Evolutionary conservation across 2,888 invertebrate species (phyloP).

Genomic region (Campaea margaritaria): DNA sequence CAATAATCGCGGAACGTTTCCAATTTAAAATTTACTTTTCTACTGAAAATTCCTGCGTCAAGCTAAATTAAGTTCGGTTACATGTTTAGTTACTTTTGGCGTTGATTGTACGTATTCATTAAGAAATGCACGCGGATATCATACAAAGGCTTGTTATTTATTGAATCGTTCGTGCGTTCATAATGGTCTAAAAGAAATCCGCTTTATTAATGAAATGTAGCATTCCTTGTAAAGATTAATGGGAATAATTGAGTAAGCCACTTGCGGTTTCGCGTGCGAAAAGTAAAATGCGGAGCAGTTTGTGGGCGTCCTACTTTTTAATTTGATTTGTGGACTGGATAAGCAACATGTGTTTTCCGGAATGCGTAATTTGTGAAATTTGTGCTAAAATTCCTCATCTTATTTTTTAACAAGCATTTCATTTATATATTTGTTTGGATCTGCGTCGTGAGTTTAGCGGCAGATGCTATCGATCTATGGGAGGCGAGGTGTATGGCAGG

Average conservation of each 20-base stretch:
- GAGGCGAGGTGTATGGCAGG: too few relatives aligned
- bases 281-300: conserved; percentile 14
- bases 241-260: conserved; percentile 9
- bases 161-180: conserved; percentile 32
- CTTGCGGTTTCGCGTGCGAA: conserved; percentile 25
- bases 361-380: too few relatives aligned
- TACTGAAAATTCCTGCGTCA: too few relatives aligned
- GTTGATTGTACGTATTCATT: conserved; percentile 14
- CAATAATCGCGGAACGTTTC: too few relatives aligned
- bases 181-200: conserved; percentile 27
- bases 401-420: too few relatives aligned
- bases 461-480: too few relatives aligned
- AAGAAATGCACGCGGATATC: conserved; percentile 31
- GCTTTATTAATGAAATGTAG: conserved; percentile 15
- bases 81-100: not conserved
- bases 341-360: too few relatives aligned
- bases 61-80: too few relatives aligned
- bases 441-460: too few relatives aligned
- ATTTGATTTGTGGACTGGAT: conserved; percentile 16
- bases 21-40: too few relatives aligned
- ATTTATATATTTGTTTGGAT: too few relatives aligned
- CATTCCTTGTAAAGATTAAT: conserved; percentile 28
- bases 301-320: conserved; percentile 8
- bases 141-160: conserved; percentile 26
- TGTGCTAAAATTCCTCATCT: too few relatives aligned